Evolutionary conservation across 2,888 invertebrate genomes (phyloP), one percentile per base, ranked within the genome.

Genomic region (Cerastis leucographa): DNA sequence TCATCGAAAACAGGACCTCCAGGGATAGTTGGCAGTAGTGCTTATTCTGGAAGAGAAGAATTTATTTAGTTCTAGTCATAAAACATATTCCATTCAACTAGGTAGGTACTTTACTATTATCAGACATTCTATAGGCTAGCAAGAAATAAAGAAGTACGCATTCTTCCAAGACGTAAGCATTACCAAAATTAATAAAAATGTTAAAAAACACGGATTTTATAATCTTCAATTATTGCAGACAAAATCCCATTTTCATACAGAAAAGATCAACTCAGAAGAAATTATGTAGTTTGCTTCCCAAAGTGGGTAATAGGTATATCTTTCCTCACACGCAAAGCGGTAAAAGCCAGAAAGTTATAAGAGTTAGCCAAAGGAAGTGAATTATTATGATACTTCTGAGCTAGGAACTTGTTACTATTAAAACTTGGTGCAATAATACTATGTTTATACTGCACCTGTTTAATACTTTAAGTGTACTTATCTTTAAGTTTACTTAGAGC

Each of bases 371-470:
- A 42, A 76, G 65, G 42, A 84, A 84, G 75, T 75, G 75, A 84
- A 83, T 86, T 83, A 86, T 84, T 78, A 83, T 78, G 84, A 71
- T 69, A 78, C 79, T 65, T n/a, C 17, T 42, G 68, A 71, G 71
- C 71, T 61, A 61, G 54, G 51, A 83, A 86, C 74, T 83, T 71
- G 65, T 71, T 66, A 74, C 71, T 83, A 72, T 78, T 83, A 86
- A 85, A 86, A 86, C 71, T 85, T 83, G 6, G 71, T 65, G 73
- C 71, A 71, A 56, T 83, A 85, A 82, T 62, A 71, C 35, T 49
- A 51, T 59, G 40, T 82, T 71, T 83, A 74, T 64, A 83, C 54
- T 83, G 35, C 86, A 85, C 71, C 83, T 83, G 83, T 71, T 68
- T 66, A n/a, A n/a, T n/a, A 82, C 76, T 81, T 54, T 42, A 71